Base-by-base conservation (phyloP, 2,888 invertebrate genomes). In the Eupithecia pulchellata region DNA sequence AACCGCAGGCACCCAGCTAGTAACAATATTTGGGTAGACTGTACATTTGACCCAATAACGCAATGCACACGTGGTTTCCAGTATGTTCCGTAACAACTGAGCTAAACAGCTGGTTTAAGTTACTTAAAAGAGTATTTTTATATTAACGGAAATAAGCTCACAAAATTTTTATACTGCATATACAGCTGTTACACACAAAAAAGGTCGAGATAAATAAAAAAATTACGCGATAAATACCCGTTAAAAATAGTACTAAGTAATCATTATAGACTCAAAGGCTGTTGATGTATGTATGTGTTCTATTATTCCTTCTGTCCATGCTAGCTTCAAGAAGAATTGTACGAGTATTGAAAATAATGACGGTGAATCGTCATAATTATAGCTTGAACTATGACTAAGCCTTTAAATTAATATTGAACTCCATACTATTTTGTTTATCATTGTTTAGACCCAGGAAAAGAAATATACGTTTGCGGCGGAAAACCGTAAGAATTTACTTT, bases 1-100 rank as follows among this genome's bases (percentile, higher is more conserved):
- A n/a, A n/a, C n/a, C n/a, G n/a, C n/a, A n/a, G n/a, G n/a, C n/a
- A n/a, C n/a, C n/a, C n/a, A n/a, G n/a, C n/a, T n/a, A n/a, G n/a
- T n/a, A n/a, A 25, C 1, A n/a, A 42, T 63, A 17, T 32, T 13
- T 66, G n/a, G 9, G 20, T 47, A n/a, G n/a, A 9, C 20, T 20
- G 34, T 30, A 67, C 13, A n/a, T 30, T 57, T 57, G 65, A 17
- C 61, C 65, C 29, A 68, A 62, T 68, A 68, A 64, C n/a, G 62
- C 68, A 72, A 60, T 17, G 57, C 57, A 29, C 57, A 57, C 57
- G 57, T 29, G 57, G 29, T 14, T 57, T 29, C 29, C 29, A 25
- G 20, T 25, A 52, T 25, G 13, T 4, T 6, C 52, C 29, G 29
- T 29, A 52, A 25, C 29, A 29, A 57, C 57, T 17, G 25, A 27